Percentiles rank a stretch among this genome's conserved stretches.
phyloP scores from a whole-genome alignment of 2,113 vertebrate species.

The Eira barbara region DNA sequence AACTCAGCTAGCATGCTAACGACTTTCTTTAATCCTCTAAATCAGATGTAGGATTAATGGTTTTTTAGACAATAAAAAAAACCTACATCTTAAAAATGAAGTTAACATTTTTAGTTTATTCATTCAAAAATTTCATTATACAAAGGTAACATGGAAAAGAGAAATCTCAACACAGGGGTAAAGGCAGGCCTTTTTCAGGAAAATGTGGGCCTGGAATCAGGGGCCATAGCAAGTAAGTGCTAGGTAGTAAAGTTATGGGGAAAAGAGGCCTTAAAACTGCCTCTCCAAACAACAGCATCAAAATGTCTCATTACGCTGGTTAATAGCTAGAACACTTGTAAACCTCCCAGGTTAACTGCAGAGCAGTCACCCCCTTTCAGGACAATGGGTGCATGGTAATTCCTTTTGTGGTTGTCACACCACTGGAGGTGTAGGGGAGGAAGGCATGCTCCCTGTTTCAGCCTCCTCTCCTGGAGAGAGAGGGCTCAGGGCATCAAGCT shows the following conservation, averaged over 20 bases:
- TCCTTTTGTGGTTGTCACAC: background rate
- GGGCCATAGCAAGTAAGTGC: background rate
- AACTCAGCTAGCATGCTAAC: background rate
- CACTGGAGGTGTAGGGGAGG: background rate
- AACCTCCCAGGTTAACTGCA: background rate
- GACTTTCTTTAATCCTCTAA: background rate
- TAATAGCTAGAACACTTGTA: background rate
- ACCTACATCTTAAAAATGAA: background rate
- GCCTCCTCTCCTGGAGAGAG: background rate
- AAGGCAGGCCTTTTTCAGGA: background rate
- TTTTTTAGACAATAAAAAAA: background rate
- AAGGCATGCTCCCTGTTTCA: background rate
- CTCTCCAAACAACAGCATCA: background rate
- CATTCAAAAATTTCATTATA: background rate
- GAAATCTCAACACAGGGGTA: background rate
- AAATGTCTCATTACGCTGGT: background rate
- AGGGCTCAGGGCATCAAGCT: background rate
- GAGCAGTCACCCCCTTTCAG: background rate
- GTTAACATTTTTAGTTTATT: slow-evolving; percentile 28
- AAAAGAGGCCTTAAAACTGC: background rate
- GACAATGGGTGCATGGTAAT: background rate
- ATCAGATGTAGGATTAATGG: background rate
- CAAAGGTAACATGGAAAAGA: slow-evolving; percentile 14
- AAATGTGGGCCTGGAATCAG: background rate
- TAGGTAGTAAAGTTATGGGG: background rate